Percentiles rank a stretch among this genome's conserved stretches.
Conservation (phyloP, 1,140 invertebrate genomes). For the Drosophila carrolli region DNA sequence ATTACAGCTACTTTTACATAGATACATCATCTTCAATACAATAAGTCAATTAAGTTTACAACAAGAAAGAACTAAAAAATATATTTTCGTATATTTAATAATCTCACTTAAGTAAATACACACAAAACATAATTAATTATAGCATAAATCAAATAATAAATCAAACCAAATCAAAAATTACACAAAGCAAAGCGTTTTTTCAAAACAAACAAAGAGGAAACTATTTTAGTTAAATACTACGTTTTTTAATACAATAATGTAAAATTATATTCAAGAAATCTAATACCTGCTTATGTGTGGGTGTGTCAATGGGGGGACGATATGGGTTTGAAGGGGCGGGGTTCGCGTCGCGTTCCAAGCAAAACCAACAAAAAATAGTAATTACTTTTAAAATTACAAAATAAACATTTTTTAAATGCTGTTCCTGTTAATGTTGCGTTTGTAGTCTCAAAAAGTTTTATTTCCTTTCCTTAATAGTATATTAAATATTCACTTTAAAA, state of each 20-base stretch:
- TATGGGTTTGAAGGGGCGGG: neutral
- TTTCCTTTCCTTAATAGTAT: constrained; percentile 43
- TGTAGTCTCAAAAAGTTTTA: constrained; percentile 80
- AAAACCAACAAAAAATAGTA: constrained; percentile 52
- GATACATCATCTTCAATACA: constrained; percentile 56
- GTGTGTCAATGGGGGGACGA: constrained; percentile 22
- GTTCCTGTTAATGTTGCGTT: constrained; percentile 83
- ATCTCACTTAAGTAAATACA: constrained; percentile 77
- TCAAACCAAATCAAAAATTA: constrained; percentile 44
- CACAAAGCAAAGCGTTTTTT: constrained; percentile 61
- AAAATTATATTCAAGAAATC: constrained; percentile 59
- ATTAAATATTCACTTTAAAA: constrained; percentile 29
- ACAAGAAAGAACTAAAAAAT: constrained; percentile 69
- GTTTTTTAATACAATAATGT: constrained; percentile 47
- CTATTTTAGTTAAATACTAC: constrained; percentile 54
- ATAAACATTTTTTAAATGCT: constrained; percentile 82
- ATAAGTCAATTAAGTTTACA: constrained; percentile 67
- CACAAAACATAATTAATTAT: constrained; percentile 41
- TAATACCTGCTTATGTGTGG: constrained; percentile 58
- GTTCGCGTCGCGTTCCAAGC: constrained; percentile 37
- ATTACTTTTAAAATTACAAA: constrained; percentile 65
- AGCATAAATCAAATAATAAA: constrained; percentile 25
- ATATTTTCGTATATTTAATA: constrained; percentile 58
- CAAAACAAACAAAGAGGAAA: constrained; percentile 61
- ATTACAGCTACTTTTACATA: constrained; percentile 62